phyloP scores from a whole-genome alignment of 2,797 vertebrate species.

The Propithecus perrieri region DNA sequence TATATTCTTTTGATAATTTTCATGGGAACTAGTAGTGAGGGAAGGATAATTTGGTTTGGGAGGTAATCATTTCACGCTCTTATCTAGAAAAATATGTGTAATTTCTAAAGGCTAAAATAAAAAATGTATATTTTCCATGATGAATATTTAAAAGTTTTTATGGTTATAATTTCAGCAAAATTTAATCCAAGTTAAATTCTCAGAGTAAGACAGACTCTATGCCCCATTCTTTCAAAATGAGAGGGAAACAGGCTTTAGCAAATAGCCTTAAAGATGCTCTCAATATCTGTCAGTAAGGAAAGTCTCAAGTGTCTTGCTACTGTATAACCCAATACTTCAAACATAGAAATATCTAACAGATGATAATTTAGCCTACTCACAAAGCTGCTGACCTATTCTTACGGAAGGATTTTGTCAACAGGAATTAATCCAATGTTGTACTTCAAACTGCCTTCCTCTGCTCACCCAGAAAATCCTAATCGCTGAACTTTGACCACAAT shows the following conservation, averaged over 20 bases:
- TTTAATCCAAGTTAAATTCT: neutral
- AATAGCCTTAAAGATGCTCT: neutral
- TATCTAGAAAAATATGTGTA: neutral
- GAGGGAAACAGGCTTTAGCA: neutral
- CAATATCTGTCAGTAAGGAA: neutral
- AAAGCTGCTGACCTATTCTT: neutral
- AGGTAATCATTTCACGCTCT: neutral
- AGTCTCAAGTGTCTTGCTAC: neutral
- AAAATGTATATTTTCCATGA: neutral
- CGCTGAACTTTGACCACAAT: neutral
- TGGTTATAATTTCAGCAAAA: neutral
- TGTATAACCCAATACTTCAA: neutral
- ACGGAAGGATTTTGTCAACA: neutral
- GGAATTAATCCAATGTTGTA: constrained; percentile 4
- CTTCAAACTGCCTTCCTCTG: constrained; percentile 4
- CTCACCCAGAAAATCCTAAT: neutral
- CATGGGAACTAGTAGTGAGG: neutral
- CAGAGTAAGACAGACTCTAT: neutral
- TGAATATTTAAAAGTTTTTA: neutral
- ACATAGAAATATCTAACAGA: neutral
- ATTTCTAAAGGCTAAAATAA: constrained; percentile 19
- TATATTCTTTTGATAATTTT: neutral
- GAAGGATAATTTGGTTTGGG: neutral
- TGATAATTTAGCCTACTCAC: neutral
- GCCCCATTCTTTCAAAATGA: neutral